These are phyloP conservation scores for Drosophila mayri DNA, from an alignment of 1,140 invertebrate species.

Conservation along the genomic window DNA sequence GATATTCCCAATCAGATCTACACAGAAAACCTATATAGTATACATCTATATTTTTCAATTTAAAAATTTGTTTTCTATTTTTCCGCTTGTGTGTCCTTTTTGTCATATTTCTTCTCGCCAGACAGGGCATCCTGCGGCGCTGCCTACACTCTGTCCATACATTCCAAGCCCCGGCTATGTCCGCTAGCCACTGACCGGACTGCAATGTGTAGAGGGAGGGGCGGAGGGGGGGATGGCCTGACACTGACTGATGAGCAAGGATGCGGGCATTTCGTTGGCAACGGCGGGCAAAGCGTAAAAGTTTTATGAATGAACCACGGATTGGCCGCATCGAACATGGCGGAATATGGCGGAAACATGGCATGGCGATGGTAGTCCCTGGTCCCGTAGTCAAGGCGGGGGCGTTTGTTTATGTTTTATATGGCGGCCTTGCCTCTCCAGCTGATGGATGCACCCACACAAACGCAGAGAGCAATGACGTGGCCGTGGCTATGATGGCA, in stretches of 20 bases:
- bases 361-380: neutral
- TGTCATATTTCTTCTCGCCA: slow-evolving; percentile 1
- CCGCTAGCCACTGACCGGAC: neutral
- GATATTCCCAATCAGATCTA: neutral
- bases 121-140: neutral
- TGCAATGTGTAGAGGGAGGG: neutral
- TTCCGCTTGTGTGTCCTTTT: neutral
- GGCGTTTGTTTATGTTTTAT: slow-evolving; percentile 76
- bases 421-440: slow-evolving; percentile 20
- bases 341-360: slow-evolving; percentile 8
- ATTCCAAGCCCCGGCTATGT: neutral
- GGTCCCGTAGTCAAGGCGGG: slow-evolving; percentile 31
- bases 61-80: no score
- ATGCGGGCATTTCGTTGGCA: slow-evolving; percentile 1
- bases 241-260: slow-evolving; percentile 23
- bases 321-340: slow-evolving; percentile 51
- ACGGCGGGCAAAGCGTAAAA: slow-evolving; percentile 33
- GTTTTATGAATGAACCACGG: slow-evolving; percentile 75
- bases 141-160: no score
- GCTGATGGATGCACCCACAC: slow-evolving; percentile 18
- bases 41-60: no score
- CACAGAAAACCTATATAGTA: no score
- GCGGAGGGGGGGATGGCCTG: neutral
- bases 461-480: slow-evolving; percentile 8
- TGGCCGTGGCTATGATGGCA: slow-evolving; percentile 7